phyloP scores from a whole-genome alignment of 2,113 vertebrate genomes.

The human region DNA sequence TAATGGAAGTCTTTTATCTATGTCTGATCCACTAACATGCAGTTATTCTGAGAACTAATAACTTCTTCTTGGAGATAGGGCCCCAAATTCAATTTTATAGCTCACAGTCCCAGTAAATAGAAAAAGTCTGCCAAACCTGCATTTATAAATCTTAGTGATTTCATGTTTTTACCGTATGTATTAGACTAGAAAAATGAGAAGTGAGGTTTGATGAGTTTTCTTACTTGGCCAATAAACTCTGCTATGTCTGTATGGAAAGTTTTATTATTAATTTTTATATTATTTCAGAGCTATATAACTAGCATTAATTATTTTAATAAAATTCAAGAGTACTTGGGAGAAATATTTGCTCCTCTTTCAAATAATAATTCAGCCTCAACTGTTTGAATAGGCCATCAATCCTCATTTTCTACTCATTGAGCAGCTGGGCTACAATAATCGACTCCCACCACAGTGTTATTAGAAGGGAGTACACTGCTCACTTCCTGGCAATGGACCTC shows the following conservation, averaged over 20 bases:
- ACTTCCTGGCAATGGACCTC: not conserved
- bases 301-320: slow-evolving; percentile 65
- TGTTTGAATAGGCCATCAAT: slow-evolving; percentile 54
- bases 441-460: not conserved
- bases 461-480: not conserved
- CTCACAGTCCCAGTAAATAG: slow-evolving; percentile 63
- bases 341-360: slow-evolving; percentile 59
- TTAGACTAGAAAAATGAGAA: slow-evolving; percentile 51
- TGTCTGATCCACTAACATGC: slow-evolving; percentile 66
- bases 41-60: slow-evolving; percentile 76
- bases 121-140: slow-evolving; percentile 63
- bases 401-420: slow-evolving; percentile 59
- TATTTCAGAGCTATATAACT: slow-evolving; percentile 30
- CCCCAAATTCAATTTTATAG: slow-evolving; percentile 72
- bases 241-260: not conserved
- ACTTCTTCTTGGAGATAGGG: slow-evolving; percentile 66
- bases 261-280: slow-evolving; percentile 52
- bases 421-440: slow-evolving; percentile 22
- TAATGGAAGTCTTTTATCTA: slow-evolving; percentile 75
- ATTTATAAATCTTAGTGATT: slow-evolving; percentile 67
- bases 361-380: slow-evolving; percentile 36
- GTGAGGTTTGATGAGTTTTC: slow-evolving; percentile 19
- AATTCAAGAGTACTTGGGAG: slow-evolving; percentile 43
- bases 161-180: slow-evolving; percentile 66
- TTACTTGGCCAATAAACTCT: slow-evolving; percentile 34